These are phyloP conservation scores for Augiades crinisus DNA, from an alignment of 2,888 invertebrate genomes.

Conservation along the genomic window DNA sequence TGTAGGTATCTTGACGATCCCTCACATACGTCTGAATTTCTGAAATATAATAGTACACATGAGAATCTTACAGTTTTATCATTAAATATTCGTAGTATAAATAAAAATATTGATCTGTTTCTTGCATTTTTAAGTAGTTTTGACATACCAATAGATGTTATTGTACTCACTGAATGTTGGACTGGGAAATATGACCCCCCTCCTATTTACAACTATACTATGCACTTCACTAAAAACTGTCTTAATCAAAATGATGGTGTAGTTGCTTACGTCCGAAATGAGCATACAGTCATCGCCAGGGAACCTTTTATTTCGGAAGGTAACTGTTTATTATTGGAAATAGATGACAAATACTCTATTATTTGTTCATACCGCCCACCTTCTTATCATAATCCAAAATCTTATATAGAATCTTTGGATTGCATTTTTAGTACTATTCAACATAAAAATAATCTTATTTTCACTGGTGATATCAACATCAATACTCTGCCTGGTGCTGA, in stretches of 20 bases:
- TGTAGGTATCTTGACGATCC: too few species aligned
- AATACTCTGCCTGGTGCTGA: too few species aligned
- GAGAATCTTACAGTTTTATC: too few species aligned
- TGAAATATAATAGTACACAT: too few species aligned
- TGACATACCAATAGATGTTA: slow-evolving; percentile 5
- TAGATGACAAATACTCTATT: too few species aligned
- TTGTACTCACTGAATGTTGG: slow-evolving; percentile 15
- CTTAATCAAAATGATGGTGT: not conserved
- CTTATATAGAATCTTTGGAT: too few species aligned
- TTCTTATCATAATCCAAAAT: not conserved
- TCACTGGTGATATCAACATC: too few species aligned
- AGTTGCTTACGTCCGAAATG: not conserved
- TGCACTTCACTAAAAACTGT: not conserved
- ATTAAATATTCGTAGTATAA: slow-evolving; percentile 27
- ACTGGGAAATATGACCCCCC: not conserved
- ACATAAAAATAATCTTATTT: too few species aligned
- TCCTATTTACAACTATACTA: not conserved
- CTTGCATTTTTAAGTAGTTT: slow-evolving; percentile 7
- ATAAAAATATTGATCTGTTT: slow-evolving; percentile 19
- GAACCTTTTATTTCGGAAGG: too few species aligned
- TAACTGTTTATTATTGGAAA: too few species aligned
- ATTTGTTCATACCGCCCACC: not conserved
- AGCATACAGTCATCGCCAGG: not conserved
- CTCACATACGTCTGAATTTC: too few species aligned
- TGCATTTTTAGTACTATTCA: too few species aligned